Conservation (phyloP, 2,797 vertebrate species). For the Anabacerthia variegaticeps region DNA sequence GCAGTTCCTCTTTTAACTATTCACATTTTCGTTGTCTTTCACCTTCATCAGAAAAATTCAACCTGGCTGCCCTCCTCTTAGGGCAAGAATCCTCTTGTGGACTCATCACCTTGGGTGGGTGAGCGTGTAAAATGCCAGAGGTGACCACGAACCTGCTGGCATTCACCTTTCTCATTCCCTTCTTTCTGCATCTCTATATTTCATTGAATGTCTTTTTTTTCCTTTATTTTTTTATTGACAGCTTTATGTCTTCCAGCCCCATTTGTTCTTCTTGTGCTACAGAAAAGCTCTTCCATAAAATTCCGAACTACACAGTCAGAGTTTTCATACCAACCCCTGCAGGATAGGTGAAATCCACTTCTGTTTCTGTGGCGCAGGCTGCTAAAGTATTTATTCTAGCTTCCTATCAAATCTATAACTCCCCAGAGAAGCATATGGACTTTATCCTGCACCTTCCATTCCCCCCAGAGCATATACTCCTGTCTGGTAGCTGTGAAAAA, state of each 20-base stretch:
- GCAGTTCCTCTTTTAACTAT: not conserved
- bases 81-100: not conserved
- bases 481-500: not conserved
- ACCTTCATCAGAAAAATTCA: not conserved
- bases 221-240: not conserved
- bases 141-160: not conserved
- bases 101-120: not conserved
- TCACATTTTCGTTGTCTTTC: not conserved
- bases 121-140: not conserved
- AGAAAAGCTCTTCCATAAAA: not conserved
- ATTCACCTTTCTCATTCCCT: not conserved
- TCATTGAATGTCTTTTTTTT: not conserved
- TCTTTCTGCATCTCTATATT: not conserved
- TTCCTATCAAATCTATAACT: slow-evolving; percentile 15
- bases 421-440: slow-evolving; percentile 24
- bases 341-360: slow-evolving; percentile 30
- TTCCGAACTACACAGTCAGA: not conserved
- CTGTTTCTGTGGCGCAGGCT: not conserved
- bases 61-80: not conserved
- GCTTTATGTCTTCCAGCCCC: not conserved
- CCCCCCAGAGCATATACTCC: slow-evolving; percentile 2
- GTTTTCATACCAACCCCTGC: slow-evolving; percentile 7
- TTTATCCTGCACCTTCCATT: slow-evolving; percentile 37
- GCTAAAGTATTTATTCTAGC: not conserved
- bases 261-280: not conserved